These are phyloP conservation scores for Drosophila arawakana DNA, from an alignment of 1,140 invertebrate species.

Conservation along the genomic window DNA sequence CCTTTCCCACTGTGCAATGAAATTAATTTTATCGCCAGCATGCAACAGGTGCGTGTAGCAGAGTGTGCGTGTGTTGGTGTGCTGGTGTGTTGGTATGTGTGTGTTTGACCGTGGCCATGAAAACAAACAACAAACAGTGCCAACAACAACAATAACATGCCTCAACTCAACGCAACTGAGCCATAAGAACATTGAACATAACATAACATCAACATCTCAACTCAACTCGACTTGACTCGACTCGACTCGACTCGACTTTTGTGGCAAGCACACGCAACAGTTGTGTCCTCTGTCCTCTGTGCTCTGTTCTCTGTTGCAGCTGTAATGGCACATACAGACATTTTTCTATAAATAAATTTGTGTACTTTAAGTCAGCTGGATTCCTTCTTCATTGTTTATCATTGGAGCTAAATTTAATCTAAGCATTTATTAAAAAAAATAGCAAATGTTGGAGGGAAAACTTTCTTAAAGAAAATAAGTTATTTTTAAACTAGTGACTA, in stretches of 20 bases:
- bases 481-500: too few relatives aligned
- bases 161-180: slow-evolving; percentile 53
- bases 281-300: background rate
- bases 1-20: slow-evolving; percentile 39
- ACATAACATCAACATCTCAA: slow-evolving; percentile 13
- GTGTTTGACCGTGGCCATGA: slow-evolving; percentile 45
- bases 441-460: too few relatives aligned
- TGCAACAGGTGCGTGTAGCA: slow-evolving; percentile 66
- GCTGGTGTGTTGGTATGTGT: slow-evolving; percentile 11
- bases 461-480: too few relatives aligned
- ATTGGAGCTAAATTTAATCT: background rate
- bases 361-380: background rate
- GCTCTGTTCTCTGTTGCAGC: background rate
- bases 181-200: slow-evolving; percentile 19
- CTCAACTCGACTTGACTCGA: background rate
- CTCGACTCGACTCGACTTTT: slow-evolving; percentile 6
- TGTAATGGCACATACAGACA: background rate
- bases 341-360: slow-evolving; percentile 5
- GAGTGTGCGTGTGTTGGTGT: background rate
- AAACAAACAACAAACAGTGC: slow-evolving; percentile 62
- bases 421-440: background rate
- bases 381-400: too few relatives aligned
- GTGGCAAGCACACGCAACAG: slow-evolving; percentile 14
- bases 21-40: slow-evolving; percentile 71
- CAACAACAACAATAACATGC: slow-evolving; percentile 47